phyloP scores from a whole-genome alignment of 2,797 vertebrate genomes.

The Perodicticus potto region DNA sequence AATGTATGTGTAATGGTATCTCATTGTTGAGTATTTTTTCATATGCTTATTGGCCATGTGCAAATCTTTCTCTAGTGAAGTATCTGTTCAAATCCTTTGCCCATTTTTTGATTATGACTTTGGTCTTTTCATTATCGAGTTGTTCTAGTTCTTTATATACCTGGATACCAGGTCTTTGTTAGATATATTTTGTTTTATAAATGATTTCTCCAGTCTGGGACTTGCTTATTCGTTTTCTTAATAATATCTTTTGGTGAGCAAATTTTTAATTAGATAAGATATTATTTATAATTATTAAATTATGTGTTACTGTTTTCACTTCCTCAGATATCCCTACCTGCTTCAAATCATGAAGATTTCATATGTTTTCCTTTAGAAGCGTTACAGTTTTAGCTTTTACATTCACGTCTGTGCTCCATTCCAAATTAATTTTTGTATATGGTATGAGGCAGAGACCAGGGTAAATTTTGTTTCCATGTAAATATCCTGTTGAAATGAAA shows the following conservation, averaged over 20 bases:
- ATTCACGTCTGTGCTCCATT: neutral
- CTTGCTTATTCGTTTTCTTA: conserved; percentile 28
- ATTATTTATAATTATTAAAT: neutral
- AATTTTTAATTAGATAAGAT: conserved; percentile 40
- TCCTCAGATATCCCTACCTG: neutral
- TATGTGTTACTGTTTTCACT: neutral
- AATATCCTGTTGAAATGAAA: conserved; percentile 56
- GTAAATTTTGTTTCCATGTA: conserved; percentile 19
- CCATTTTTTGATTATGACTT: neutral
- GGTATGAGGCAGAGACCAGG: conserved; percentile 2
- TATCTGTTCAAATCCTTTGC: conserved; percentile 9
- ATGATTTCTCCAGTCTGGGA: neutral
- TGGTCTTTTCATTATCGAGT: conserved; percentile 18
- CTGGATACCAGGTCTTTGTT: conserved; percentile 1
- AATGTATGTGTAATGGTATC: too few relatives aligned
- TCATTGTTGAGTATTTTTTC: neutral
- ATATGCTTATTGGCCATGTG: neutral
- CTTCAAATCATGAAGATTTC: neutral
- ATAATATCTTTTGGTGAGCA: neutral
- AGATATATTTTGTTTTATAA: conserved; percentile 4
- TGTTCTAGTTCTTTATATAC: neutral
- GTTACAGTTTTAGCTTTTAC: conserved; percentile 17
- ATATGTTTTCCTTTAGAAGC: neutral
- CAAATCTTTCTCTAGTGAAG: neutral
- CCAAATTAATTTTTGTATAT: conserved; percentile 42